phyloP scores from a whole-genome alignment of 2,797 vertebrate genomes.

The Mastacembelus armatus region DNA sequence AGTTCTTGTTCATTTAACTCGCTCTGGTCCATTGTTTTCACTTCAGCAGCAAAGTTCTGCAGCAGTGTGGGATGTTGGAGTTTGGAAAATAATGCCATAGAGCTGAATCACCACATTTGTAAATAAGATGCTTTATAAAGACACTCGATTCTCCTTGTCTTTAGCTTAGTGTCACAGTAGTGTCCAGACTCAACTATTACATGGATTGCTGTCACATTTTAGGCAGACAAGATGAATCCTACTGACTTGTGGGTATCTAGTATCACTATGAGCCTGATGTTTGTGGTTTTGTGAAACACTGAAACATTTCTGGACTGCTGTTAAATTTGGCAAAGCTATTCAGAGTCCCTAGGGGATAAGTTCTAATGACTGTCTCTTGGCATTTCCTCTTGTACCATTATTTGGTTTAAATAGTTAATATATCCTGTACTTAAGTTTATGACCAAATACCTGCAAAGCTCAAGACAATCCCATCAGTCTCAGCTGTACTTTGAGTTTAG shows the following conservation, averaged over 20 bases:
- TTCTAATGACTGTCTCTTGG: too few species aligned
- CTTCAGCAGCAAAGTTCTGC: slow-evolving; percentile 19
- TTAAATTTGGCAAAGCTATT: too few species aligned
- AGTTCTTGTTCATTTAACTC: slow-evolving; percentile 36
- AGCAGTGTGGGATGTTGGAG: not conserved
- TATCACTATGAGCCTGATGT: not conserved
- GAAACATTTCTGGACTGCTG: too few species aligned
- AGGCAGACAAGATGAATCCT: too few species aligned
- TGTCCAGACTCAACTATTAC: not conserved
- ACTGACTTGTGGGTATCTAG: not conserved
- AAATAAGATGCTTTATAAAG: not conserved
- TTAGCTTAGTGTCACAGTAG: not conserved
- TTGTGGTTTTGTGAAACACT: too few species aligned
- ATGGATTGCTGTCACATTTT: not conserved
- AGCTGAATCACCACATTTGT: not conserved
- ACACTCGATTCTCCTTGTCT: not conserved
- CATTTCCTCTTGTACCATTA: too few species aligned
- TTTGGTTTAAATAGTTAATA: too few species aligned
- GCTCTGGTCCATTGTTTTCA: slow-evolving; percentile 36
- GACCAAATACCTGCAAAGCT: too few species aligned
- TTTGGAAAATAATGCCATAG: not conserved
- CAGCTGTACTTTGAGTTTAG: too few species aligned
- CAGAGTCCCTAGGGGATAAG: too few species aligned
- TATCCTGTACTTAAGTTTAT: too few species aligned
- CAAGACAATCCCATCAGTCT: too few species aligned